A percentile compares a stretch with the other conserved stretches of the same genome.
phyloP scores from a whole-genome alignment of 2,888 invertebrate genomes.

The Drosophila differens region DNA sequence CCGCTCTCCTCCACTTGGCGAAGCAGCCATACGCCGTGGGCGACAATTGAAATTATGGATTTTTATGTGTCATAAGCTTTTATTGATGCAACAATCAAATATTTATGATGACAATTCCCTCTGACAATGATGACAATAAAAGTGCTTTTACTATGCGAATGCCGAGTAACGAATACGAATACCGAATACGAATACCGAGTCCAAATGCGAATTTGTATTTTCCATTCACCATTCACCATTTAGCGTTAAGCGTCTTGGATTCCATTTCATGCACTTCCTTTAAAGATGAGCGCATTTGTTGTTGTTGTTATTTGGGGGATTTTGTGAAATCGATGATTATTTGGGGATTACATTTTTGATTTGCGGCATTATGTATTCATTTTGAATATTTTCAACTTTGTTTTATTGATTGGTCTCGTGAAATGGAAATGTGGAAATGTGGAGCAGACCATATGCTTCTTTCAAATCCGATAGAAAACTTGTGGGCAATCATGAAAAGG shows the following conservation, averaged over 20 bases:
- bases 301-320: not conserved
- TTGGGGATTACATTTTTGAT: constrained; percentile 7
- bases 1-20: not conserved
- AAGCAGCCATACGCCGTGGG: constrained; percentile 45
- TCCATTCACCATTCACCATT: not conserved
- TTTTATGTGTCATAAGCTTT: constrained; percentile 80
- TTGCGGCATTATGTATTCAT: constrained; percentile 9
- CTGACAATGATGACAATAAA: constrained; percentile 78
- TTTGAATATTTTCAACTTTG: not conserved
- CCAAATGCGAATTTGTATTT: constrained; percentile 1
- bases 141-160: constrained; percentile 60
- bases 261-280: constrained; percentile 25
- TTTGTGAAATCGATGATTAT: constrained; percentile 20
- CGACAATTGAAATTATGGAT: constrained; percentile 81
- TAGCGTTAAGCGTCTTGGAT: constrained; percentile 9
- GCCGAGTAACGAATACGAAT: constrained; percentile 4
- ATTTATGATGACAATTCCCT: constrained; percentile 80
- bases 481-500: not conserved
- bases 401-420: not conserved
- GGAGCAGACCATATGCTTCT: not conserved
- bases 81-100: constrained; percentile 82
- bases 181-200: not conserved
- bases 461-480: not conserved
- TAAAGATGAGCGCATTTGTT: constrained; percentile 25
- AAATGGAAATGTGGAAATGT: not conserved